phyloP scores from a whole-genome alignment of 2,797 vertebrate genomes.

The Lemur catta region DNA sequence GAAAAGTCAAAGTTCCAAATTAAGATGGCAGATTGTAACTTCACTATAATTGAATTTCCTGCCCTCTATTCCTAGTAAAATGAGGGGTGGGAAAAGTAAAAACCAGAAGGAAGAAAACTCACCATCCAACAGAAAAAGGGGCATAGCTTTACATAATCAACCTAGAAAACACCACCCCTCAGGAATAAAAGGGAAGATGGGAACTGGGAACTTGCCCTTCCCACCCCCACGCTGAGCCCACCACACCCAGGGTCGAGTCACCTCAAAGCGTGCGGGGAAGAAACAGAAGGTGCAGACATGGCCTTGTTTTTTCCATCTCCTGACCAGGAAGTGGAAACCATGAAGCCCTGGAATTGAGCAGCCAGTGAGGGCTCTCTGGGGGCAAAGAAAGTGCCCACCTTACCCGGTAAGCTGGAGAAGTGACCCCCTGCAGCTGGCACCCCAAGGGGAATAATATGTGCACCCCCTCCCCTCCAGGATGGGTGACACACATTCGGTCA shows the following conservation, averaged over 20 bases:
- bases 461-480: rapidly evolving
- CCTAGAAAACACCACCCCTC: neutral
- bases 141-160: neutral
- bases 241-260: no score
- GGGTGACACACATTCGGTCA: no score
- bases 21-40: rapidly evolving
- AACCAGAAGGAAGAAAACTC: neutral
- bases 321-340: neutral
- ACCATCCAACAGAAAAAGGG: neutral
- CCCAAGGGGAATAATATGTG: rapidly evolving
- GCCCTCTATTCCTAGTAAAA: neutral
- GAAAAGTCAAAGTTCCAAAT: no score
- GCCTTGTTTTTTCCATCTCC: neutral
- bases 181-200: neutral
- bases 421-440: rapidly evolving
- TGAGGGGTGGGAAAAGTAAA: rapidly evolving
- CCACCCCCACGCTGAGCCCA: rapidly evolving
- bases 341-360: neutral
- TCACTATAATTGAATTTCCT: rapidly evolving
- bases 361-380: no score
- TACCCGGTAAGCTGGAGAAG: neutral
- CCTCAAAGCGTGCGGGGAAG: rapidly evolving
- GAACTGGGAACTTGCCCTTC: no score
- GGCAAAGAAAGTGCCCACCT: neutral
- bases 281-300: rapidly evolving